Evolutionary conservation across 2,113 vertebrate genomes (phyloP), one percentile per base, ranked within the genome.

Genomic region (Salvelinus fontinalis): DNA sequence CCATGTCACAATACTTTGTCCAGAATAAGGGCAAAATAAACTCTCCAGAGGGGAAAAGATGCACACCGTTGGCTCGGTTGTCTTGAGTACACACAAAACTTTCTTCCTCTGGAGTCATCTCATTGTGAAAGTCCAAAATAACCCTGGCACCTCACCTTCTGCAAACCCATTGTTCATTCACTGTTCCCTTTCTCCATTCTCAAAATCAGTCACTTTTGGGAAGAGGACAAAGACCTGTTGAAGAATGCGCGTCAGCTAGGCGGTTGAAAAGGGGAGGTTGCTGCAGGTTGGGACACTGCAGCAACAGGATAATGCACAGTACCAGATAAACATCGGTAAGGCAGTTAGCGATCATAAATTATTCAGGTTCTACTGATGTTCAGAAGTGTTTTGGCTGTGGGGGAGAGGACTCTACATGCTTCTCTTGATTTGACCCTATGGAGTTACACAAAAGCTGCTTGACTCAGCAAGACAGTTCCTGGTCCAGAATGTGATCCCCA

Each of bases 171-270:
- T 16, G 51, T 18, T 54, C 16, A 75, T 5, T 5, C 57, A 67
- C 7, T 71, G 67, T 31, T 51, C 12, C 71, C 65, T 34, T 59
- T 20, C 31, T 0, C 67, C 66, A n/a, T 81, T 80, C 84, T 74
- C 83, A 75, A 31, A 31, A 77, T 9, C 48, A 1, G 71, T 22
- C 73, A 8, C 71, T 49, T 67, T 6, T 24, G 71, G 5, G 64
- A 80, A 65, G 48, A 13, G 71, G 60, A 88, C 83, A 84, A 79
- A 82, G 27, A 44, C 71, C 24, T 7, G 6, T 7, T 9, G 5
- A 65, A 83, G 82, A 77, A 31, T 54, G 39, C 0, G 70, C 14
- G 62, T 73, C 74, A 66, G 34, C 54, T 34, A 26, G 69, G 67
- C 8, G 39, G 67, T 44, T 70, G 77, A 62, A 20, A 62, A 8